Evolutionary conservation across 2,888 invertebrate species (phyloP).

Genomic region (Polietes domitor): DNA sequence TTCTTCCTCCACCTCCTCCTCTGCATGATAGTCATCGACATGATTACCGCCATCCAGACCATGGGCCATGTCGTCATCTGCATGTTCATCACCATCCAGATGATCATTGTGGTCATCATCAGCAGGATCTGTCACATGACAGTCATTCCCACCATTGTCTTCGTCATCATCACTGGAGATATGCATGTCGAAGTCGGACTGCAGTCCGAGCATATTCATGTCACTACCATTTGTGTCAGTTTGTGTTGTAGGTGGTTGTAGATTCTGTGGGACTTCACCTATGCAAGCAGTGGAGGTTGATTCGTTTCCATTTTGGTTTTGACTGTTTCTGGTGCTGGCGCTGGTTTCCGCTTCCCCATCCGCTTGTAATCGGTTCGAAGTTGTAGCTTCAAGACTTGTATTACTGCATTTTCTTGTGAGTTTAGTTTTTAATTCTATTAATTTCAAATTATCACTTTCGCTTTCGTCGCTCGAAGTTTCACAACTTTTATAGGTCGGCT

Average conservation of each 20-base stretch:
- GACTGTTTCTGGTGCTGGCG: conserved; percentile 17
- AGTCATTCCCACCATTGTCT: too few relatives aligned
- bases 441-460: conserved; percentile 64
- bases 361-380: neutral
- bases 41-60: neutral
- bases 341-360: neutral
- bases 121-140: neutral
- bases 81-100: neutral
- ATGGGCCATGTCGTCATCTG: neutral
- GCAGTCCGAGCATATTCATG: neutral
- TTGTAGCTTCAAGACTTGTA: neutral
- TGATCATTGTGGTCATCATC: neutral
- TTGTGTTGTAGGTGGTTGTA: conserved; percentile 27
- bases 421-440: conserved; percentile 61
- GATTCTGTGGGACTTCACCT: neutral
- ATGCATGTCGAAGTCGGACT: conserved; percentile 26
- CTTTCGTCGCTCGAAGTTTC: conserved; percentile 58
- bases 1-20: neutral
- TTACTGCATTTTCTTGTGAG: conserved; percentile 27
- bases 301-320: conserved; percentile 3
- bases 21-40: conserved; percentile 12
- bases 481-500: neutral
- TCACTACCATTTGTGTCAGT: neutral
- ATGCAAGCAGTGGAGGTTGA: neutral
- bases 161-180: neutral